phyloP scores from a whole-genome alignment of 2,888 invertebrate species.

The Ophonus ardosiacus region DNA sequence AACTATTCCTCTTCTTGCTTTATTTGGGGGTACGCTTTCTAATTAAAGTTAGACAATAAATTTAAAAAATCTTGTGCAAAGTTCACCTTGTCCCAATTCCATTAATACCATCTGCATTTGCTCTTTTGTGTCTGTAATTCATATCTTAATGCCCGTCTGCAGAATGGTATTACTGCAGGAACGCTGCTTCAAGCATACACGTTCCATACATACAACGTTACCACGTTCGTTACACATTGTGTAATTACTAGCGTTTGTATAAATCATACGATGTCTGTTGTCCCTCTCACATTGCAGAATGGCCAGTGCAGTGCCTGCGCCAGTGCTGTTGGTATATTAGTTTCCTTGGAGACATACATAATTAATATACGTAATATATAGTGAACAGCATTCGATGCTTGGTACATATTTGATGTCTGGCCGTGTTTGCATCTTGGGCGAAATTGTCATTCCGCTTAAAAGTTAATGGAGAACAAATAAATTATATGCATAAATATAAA shows the following conservation, averaged over 20 bases:
- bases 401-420: conserved; percentile 12
- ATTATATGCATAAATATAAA: neutral
- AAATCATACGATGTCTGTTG: conserved; percentile 47
- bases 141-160: conserved; percentile 43
- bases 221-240: conserved; percentile 21
- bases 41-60: neutral
- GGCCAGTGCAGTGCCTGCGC: neutral
- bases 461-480: neutral
- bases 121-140: conserved; percentile 47
- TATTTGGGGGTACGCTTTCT: neutral
- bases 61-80: neutral
- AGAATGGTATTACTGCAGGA: conserved; percentile 43
- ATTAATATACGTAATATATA: conserved; percentile 37
- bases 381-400: conserved; percentile 37
- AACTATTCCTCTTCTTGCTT: neutral
- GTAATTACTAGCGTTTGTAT: conserved; percentile 54
- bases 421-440: neutral
- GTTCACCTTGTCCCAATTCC: conserved; percentile 12
- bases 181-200: conserved; percentile 10
- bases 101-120: conserved; percentile 23
- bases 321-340: conserved; percentile 12
- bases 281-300: conserved; percentile 6
- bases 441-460: conserved; percentile 4
- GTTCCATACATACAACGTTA: conserved; percentile 1
- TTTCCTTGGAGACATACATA: conserved; percentile 39